Conservation (phyloP, 2,797 vertebrate species). For the Morus bassanus region DNA sequence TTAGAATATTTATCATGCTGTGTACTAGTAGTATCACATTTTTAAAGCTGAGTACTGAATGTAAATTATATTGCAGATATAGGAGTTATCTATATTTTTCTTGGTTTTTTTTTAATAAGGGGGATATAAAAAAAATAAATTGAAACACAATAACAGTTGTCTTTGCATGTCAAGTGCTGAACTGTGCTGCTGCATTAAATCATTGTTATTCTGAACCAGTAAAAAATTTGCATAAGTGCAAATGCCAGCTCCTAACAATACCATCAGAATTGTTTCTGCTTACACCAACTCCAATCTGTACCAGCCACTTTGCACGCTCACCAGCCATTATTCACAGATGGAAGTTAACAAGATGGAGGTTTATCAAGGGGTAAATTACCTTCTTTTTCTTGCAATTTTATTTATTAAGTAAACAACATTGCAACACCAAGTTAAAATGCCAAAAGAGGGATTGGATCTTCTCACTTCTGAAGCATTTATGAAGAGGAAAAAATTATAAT, state of each 20-base stretch:
- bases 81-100: not conserved
- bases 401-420: slow-evolving; percentile 30
- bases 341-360: not conserved
- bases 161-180: slow-evolving; percentile 33
- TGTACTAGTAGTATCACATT: slow-evolving; percentile 11
- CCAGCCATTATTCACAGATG: not conserved
- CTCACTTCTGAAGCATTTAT: not conserved
- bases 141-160: not conserved
- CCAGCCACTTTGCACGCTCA: not conserved
- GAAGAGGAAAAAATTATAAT: not conserved
- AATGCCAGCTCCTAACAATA: slow-evolving; percentile 45
- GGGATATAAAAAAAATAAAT: not conserved
- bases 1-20: slow-evolving; percentile 69
- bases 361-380: not conserved
- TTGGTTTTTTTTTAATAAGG: not conserved
- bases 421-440: not conserved
- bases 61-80: slow-evolving; percentile 6
- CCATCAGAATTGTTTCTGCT: slow-evolving; percentile 11
- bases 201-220: slow-evolving; percentile 59
- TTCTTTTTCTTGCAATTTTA: not conserved
- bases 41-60: slow-evolving; percentile 16
- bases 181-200: slow-evolving; percentile 33
- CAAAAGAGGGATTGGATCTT: not conserved
- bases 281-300: not conserved
- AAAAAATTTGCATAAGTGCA: slow-evolving; percentile 67